Evolutionary conservation across 2,113 vertebrate genomes (phyloP), one percentile per base, ranked within the genome.

Genomic region (Triplophysa rosa): DNA sequence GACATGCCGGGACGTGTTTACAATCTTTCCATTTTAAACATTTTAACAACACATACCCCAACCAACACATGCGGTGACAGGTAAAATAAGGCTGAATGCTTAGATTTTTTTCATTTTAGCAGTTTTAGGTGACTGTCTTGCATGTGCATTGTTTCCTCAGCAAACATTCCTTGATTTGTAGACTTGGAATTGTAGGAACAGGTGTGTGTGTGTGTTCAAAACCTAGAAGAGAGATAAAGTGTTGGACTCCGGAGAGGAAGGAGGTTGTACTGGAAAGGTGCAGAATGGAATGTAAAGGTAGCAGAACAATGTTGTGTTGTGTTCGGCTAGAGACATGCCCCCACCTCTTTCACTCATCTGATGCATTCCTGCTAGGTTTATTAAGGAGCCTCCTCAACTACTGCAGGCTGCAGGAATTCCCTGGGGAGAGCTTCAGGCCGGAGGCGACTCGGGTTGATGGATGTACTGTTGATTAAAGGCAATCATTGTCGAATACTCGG

Each of bases 321-420:
- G 90, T 92, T 91, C 86, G 52, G 82, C 71, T 33, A 29, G 54
- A 85, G 87, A 83, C 86, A 80, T 84, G 78, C 66, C 81, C 79
- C 29, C 79, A n/a, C 80, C 82, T 82, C 78, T 84, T 82, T 63
- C 71, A 74, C 71, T 74, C 4, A 3, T 4, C 40, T 61, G 82
- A 83, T 89, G 85, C 89, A 92, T 94, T 92, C 90, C 89, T 91
- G 85, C 86, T 90, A 86, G 78, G 88, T 91, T 93, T 92, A 89
- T 86, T 67, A 84, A 89, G 87, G 82, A 90, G 85, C 90, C 90
- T 90, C 89, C 87, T 83, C 79, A 86, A 89, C 92, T 91, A 92
- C 91, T 88, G 80, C 86, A 89, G 88, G 87, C 84, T 84, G 88
- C 87, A 88, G 90, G 92, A 92, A 93, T 94, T 92, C 90, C 87